These are phyloP conservation scores for Edolisoma coerulescens DNA, from an alignment of 2,113 vertebrate species.

Conservation along the genomic window DNA sequence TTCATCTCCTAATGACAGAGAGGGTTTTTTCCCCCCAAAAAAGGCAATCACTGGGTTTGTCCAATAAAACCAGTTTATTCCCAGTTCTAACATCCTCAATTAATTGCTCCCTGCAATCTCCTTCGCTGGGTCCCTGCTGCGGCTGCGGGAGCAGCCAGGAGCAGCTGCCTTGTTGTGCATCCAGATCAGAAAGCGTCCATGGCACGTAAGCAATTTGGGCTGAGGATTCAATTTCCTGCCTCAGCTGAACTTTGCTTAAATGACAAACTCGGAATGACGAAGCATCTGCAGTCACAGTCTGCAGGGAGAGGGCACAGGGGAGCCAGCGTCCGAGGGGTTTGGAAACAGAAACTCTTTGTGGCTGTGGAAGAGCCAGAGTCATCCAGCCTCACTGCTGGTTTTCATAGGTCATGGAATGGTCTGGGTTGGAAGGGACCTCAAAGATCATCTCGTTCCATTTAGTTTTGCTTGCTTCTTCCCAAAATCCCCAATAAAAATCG, in stretches of 20 bases:
- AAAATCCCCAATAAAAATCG: not conserved
- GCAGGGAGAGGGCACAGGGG: not conserved
- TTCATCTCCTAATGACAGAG: not conserved
- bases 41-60: not conserved
- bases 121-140: not conserved
- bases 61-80: not conserved
- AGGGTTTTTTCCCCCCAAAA: rapidly evolving
- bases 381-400: not conserved
- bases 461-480: not conserved
- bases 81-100: not conserved
- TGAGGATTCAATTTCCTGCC: constrained; percentile 52
- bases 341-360: not conserved
- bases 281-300: not conserved
- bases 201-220: not conserved
- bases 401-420: not conserved
- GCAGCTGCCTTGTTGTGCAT: not conserved
- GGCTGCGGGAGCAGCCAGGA: not conserved
- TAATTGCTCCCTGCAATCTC: not conserved
- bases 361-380: not conserved
- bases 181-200: not conserved
- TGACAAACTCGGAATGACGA: not conserved
- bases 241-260: constrained; percentile 43
- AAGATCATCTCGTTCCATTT: not conserved
- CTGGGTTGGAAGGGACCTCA: not conserved
- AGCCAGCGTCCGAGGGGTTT: rapidly evolving